Percentiles rank a stretch among this genome's conserved stretches.
These are phyloP conservation scores for Pluvianellus socialis DNA, from an alignment of 2,113 vertebrate genomes.

Conservation along the genomic window DNA sequence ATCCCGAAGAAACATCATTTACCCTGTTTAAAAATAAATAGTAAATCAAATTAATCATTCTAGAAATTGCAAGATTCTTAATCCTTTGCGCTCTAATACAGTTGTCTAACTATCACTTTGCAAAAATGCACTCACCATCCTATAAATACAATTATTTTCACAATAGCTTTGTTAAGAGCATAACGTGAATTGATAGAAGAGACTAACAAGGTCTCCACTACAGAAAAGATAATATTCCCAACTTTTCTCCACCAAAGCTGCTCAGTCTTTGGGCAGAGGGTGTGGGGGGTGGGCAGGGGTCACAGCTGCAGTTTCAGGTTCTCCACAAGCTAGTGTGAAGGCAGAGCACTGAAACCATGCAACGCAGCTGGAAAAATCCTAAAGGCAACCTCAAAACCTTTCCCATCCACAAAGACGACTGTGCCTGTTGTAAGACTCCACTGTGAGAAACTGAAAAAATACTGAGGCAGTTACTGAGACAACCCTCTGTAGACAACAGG, in stretches of 20 bases:
- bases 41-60: not conserved
- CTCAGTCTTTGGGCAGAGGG: not conserved
- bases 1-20: not conserved
- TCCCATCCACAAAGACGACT: not conserved
- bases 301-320: constrained; percentile 18
- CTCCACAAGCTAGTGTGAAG: not conserved
- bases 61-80: not conserved
- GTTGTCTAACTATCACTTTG: not conserved
- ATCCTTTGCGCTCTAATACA: not conserved
- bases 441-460: constrained; percentile 14
- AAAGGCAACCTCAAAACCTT: constrained; percentile 39
- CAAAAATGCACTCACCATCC: not conserved
- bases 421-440: not conserved
- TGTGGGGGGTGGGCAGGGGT: not conserved
- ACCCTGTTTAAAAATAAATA: constrained; percentile 14
- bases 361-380: constrained; percentile 30
- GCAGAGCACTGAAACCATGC: not conserved
- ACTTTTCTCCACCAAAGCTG: not conserved
- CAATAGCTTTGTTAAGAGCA: not conserved
- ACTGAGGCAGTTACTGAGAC: not conserved
- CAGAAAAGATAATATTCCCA: not conserved
- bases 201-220: not conserved
- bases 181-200: not conserved
- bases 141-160: not conserved
- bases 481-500: not conserved